Conservation (phyloP, 2,888 invertebrate species). For the Brenthis ino region DNA sequence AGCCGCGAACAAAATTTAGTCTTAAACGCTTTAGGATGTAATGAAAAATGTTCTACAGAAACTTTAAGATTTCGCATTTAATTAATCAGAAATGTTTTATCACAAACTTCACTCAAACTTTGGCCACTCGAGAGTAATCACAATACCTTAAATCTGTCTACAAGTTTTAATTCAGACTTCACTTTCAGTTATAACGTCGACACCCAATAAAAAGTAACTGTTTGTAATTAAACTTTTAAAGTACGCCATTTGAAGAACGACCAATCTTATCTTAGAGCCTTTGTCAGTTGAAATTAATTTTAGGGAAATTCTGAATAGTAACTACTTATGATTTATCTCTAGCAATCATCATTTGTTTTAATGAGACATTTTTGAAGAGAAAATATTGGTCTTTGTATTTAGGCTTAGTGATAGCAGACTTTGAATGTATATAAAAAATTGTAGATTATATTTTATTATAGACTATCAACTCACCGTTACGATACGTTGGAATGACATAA, state of each 20-base stretch:
- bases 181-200: slow-evolving; percentile 31
- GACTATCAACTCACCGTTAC: too few relatives aligned
- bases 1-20: too few relatives aligned
- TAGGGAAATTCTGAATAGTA: slow-evolving; percentile 4
- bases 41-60: slow-evolving; percentile 3
- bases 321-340: not conserved
- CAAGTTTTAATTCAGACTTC: slow-evolving; percentile 26
- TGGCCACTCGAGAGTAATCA: slow-evolving; percentile 12
- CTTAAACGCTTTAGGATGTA: too few relatives aligned
- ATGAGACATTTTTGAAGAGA: too few relatives aligned
- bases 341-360: not conserved
- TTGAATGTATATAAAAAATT: too few relatives aligned
- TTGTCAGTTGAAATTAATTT: slow-evolving; percentile 15
- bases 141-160: slow-evolving; percentile 8
- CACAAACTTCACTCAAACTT: slow-evolving; percentile 12
- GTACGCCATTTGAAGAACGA: slow-evolving; percentile 33
- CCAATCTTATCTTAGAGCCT: slow-evolving; percentile 19
- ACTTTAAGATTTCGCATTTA: slow-evolving; percentile 10
- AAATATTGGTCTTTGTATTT: too few relatives aligned
- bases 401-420: too few relatives aligned
- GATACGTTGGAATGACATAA: too few relatives aligned
- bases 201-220: slow-evolving; percentile 41
- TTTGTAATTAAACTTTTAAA: slow-evolving; percentile 39
- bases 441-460: too few relatives aligned
- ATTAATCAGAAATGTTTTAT: slow-evolving; percentile 22